Evolutionary conservation across 2,797 vertebrate species (phyloP), one percentile per base, ranked within the genome.

Genomic region (Mionectes olivaceus): DNA sequence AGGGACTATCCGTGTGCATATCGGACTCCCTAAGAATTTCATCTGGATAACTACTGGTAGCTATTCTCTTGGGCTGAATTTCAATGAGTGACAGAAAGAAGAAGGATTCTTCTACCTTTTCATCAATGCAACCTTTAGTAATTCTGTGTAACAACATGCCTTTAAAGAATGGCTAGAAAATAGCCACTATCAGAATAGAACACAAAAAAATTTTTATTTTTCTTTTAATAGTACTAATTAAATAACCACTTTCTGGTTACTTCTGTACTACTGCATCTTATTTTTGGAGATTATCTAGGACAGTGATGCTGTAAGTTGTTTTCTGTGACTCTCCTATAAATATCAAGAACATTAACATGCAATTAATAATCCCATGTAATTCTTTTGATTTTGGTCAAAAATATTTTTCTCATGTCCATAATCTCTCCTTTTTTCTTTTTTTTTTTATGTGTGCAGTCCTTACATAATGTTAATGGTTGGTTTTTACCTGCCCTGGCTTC

Each of bases 91-190:
- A 60, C 44, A 68, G 53, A 57, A 83, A 75, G 73, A 53, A 44
- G 33, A 61, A 70, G 15, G 5, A 6, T 52, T 70, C 33, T 61
- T 56, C 27, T 50, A 64, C 11, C 16, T 27, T 63, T 47, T 52
- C 28, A 90, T 53, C 55, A 33, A 19, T 8, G 37, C 6, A 2
- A 5, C 11, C n/a, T n/a, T 83, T n/a, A 53, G 28, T 35, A 49
- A 67, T 63, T 64, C 37, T 78, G 1, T 1, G 1, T 47, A 64
- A 69, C 28, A 87, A 37, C 44, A 39, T 1, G 6, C 0, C 0
- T 70, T 87, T 53, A 47, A 82, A 74, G 32, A 85, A 83, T 23
- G 23, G n/a, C 32, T 68, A 71, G 69, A 85, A 73, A 53, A 44
- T 17, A 86, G 50, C 17, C 27, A 18, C n/a, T 74, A 57, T 39